Evolutionary conservation across 30 jellyfish, hydroid and myxozoan genomes (phyloP).

Genomic region (Aurelia sp.): DNA sequence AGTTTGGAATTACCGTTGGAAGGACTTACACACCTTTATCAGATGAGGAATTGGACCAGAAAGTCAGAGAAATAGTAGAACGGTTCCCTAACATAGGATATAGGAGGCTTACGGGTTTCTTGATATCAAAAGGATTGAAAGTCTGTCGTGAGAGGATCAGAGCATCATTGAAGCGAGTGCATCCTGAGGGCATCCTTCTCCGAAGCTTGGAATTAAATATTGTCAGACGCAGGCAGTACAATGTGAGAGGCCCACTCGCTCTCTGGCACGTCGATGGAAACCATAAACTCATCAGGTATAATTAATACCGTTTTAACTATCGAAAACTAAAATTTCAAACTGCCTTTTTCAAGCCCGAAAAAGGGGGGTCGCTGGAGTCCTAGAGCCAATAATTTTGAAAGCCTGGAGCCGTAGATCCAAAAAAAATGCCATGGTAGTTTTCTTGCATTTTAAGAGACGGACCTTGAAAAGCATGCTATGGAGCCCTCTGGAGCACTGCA

Average conservation of each 20-base stretch:
- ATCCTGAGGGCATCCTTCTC: conserved; percentile 47
- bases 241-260: conserved; percentile 67
- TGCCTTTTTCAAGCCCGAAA: no score
- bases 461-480: no score
- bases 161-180: conserved; percentile 36
- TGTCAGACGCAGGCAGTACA: conserved; percentile 47
- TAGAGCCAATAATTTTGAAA: no score
- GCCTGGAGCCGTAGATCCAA: no score
- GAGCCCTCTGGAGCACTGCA: no score
- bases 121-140: conserved; percentile 25
- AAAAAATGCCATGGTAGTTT: no score
- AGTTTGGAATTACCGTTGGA: conserved; percentile 1
- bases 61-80: conserved; percentile 2
- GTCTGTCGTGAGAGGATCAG: conserved; percentile 10
- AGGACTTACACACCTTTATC: conserved; percentile 7
- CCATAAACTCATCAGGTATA: conserved; percentile 53
- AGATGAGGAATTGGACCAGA: conserved; percentile 41
- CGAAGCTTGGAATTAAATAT: conserved; percentile 15
- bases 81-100: conserved; percentile 38
- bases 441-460: no score
- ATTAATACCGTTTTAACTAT: no score
- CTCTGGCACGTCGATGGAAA: conserved; percentile 76
- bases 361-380: no score
- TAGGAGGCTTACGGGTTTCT: conserved; percentile 33
- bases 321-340: no score